phyloP scores from a whole-genome alignment of 2,797 vertebrate species.

The Sebastes cheni region DNA sequence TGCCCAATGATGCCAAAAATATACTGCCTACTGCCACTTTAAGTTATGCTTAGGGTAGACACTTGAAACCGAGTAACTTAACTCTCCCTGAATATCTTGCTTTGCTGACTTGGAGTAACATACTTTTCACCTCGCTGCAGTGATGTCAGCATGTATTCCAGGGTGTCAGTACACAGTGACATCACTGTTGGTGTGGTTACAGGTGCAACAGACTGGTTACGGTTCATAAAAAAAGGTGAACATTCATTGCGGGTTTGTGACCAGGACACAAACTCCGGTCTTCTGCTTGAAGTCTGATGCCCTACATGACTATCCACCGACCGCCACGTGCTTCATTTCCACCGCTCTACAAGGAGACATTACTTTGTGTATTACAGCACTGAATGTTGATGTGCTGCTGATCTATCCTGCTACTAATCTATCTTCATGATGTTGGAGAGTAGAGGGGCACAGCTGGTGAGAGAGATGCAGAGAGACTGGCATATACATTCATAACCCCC shows the following conservation, averaged over 20 bases:
- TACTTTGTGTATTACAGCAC: neutral
- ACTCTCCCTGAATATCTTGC: neutral
- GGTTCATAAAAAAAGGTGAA: neutral
- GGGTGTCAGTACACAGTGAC: too few species aligned
- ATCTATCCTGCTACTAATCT: neutral
- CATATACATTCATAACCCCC: slow-evolving; percentile 20
- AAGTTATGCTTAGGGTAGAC: too few species aligned
- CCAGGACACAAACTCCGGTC: neutral
- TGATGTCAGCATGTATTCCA: neutral
- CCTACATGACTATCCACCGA: neutral
- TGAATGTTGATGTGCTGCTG: neutral
- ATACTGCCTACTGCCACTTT: too few species aligned
- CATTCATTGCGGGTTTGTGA: neutral
- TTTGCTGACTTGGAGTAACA: neutral
- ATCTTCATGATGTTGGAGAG: slow-evolving; percentile 8
- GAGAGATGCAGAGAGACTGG: slow-evolving; percentile 2
- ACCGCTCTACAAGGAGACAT: neutral
- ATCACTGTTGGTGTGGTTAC: neutral
- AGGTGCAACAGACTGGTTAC: neutral
- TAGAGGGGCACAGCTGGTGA: slow-evolving; percentile 21
- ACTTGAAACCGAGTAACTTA: neutral
- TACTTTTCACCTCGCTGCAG: neutral
- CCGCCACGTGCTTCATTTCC: too few species aligned
- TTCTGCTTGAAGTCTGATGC: neutral
- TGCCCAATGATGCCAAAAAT: too few species aligned